These are phyloP conservation scores for Chesias legatella DNA, from an alignment of 2,888 invertebrate genomes.

Conservation along the genomic window DNA sequence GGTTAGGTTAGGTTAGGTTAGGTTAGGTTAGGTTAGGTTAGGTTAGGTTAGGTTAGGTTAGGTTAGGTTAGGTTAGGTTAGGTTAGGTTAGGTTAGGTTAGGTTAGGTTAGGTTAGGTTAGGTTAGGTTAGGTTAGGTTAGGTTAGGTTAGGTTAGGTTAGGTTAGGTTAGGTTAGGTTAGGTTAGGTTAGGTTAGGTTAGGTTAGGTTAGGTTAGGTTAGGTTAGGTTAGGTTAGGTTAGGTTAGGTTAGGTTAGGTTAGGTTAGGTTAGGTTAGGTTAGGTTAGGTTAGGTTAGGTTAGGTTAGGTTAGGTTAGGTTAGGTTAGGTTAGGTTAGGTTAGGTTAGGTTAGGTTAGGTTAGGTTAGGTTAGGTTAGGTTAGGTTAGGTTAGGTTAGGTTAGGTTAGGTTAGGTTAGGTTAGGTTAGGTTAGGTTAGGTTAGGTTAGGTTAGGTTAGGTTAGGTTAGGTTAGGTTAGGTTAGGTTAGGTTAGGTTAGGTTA, in stretches of 20 bases:
- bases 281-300: constrained; percentile 27
- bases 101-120: constrained; percentile 18
- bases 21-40: constrained; percentile 17
- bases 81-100: constrained; percentile 16
- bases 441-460: too few relatives aligned
- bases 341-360: constrained; percentile 9
- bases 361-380: constrained; percentile 10
- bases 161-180: constrained; percentile 12
- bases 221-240: constrained; percentile 26
- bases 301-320: constrained; percentile 26
- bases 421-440: constrained; percentile 9
- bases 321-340: constrained; percentile 14
- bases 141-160: constrained; percentile 15
- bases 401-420: constrained; percentile 7
- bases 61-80: constrained; percentile 22
- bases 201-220: constrained; percentile 17
- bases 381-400: constrained; percentile 11
- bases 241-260: constrained; percentile 26
- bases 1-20: constrained; percentile 19
- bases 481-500: too few relatives aligned
- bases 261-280: constrained; percentile 25
- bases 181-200: constrained; percentile 19
- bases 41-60: constrained; percentile 21
- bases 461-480: too few relatives aligned
- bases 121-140: constrained; percentile 21